Evolutionary conservation across 2,888 invertebrate species (phyloP).

Genomic region (Adelphocoris suturalis): DNA sequence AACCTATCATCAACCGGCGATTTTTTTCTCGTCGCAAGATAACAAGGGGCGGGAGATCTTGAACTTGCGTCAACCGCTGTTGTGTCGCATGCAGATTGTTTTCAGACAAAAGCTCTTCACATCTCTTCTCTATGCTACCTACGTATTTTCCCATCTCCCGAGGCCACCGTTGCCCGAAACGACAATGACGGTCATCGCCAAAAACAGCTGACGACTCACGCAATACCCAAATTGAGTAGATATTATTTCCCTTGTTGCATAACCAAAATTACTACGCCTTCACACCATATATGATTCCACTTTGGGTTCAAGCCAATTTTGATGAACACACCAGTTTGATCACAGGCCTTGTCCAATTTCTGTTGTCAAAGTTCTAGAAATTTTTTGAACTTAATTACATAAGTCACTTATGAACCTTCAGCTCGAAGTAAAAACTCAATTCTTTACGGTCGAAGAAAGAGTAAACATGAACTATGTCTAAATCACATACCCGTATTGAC

Average conservation of each 20-base stretch:
- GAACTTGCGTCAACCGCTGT: not conserved
- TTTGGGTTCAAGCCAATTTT: too few species aligned
- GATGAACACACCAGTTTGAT: too few species aligned
- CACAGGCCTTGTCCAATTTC: too few species aligned
- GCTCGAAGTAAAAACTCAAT: too few species aligned
- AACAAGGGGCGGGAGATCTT: not conserved
- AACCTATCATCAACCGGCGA: not conserved
- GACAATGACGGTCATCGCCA: not conserved
- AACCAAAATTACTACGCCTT: not conserved
- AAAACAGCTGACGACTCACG: not conserved
- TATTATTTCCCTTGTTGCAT: not conserved
- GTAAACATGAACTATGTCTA: too few species aligned
- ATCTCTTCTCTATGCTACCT: not conserved
- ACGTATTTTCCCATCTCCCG: not conserved
- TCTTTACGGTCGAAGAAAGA: too few species aligned
- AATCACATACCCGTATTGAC: too few species aligned
- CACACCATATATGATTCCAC: too few species aligned
- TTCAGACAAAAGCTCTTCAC: conserved; percentile 27
- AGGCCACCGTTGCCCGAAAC: not conserved
- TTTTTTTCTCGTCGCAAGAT: too few species aligned
- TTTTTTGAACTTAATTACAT: too few species aligned
- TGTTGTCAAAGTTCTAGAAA: too few species aligned
- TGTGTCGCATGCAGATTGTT: not conserved
- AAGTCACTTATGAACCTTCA: too few species aligned
- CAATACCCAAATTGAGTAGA: not conserved